phyloP scores from a whole-genome alignment of 2,113 vertebrate genomes.

The Mixornis gularis region DNA sequence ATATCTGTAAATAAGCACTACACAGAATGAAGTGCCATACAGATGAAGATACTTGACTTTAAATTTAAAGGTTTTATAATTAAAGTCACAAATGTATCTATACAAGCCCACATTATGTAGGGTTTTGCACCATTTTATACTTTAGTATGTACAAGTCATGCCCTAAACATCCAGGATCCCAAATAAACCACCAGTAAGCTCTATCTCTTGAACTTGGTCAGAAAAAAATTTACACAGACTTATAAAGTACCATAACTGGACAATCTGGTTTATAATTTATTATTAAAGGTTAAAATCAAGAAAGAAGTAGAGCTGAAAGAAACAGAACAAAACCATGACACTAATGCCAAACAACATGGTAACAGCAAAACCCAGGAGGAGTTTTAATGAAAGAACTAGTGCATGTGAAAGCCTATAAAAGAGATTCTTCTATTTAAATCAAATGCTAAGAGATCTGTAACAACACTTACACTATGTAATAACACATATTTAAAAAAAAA shows the following conservation, averaged over 20 bases:
- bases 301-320: not conserved
- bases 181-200: not conserved
- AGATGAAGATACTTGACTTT: not conserved
- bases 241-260: not conserved
- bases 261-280: not conserved
- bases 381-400: not conserved
- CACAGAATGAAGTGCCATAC: not conserved
- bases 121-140: not conserved
- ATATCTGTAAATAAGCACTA: not conserved
- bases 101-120: not conserved
- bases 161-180: not conserved
- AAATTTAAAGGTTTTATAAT: not conserved
- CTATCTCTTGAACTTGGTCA: not conserved
- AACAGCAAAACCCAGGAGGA: not conserved
- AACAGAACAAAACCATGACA: not conserved
- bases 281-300: not conserved
- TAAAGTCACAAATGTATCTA: not conserved
- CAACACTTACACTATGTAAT: not conserved
- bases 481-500: not conserved
- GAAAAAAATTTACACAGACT: not conserved
- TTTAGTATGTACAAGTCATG: not conserved
- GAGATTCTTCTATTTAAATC: constrained; percentile 67
- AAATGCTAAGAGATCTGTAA: constrained; percentile 66
- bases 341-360: not conserved
- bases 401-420: constrained; percentile 52